Evolutionary conservation across 2,113 vertebrate species (phyloP), one percentile per base, ranked within the genome.

Genomic region (Spilogale gracilis): DNA sequence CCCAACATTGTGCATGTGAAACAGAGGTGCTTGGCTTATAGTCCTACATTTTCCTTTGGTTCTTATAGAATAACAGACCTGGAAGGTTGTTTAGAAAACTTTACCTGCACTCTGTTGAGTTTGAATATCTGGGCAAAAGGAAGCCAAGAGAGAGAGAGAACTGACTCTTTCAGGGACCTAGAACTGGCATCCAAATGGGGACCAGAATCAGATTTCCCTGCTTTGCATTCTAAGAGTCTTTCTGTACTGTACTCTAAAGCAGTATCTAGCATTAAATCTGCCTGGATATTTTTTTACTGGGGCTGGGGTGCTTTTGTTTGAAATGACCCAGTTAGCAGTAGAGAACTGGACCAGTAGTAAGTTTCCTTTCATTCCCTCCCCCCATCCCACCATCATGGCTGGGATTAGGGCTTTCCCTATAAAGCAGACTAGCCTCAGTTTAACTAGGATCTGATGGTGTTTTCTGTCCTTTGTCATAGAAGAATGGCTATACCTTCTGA

Each of bases 381-480:
- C 45, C n/a, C 13, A 38, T 17, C 30, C 69, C 20, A 54, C 18
- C 54, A 48, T 89, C 11, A 48, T 87, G 45, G 38, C 71, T 96
- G 85, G 76, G 76, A 74, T 97, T 91, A 76, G 25, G 25, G 45
- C 23, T 76, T 76, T 90, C 25, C 12, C 45, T 43, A 21, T 56
- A 93, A 87, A 90, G 32, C 43, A 69, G 1, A 89, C 69, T 92
- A 81, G 78, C 32, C 32, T 16, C 11, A 82, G 11, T 79, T 73
- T 94, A 97, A 96, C 95, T 86, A 92, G 50, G 73, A 67, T 87
- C 56, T 78, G 56, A 50, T 89, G 67, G 14, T 91, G 56, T 89
- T 93, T 91, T 97, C 32, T 91, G 97, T 95, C 50, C 30, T 67
- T 95, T 93, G 54, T 95, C 50, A 48, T 50, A 82, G 32, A 82